These are phyloP conservation scores for Coregonus suidteri DNA, from an alignment of 2,797 vertebrate genomes.

Conservation along the genomic window DNA sequence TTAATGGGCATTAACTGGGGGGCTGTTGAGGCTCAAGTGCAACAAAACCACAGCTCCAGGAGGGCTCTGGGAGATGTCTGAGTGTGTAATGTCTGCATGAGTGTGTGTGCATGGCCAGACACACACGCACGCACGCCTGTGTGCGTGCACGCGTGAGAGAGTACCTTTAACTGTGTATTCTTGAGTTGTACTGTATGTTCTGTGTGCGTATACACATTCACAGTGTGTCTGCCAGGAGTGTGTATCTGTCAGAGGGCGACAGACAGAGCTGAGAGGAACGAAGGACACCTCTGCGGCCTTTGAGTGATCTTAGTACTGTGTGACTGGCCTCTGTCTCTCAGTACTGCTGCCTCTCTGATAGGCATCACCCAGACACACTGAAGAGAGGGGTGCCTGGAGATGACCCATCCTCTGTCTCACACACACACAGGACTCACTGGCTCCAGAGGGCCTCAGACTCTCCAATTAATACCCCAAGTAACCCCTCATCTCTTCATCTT, in stretches of 20 bases:
- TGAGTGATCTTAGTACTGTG: not conserved
- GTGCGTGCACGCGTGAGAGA: not conserved
- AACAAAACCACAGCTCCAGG: constrained; percentile 55
- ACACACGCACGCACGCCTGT: too few species aligned
- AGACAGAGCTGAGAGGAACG: constrained; percentile 2
- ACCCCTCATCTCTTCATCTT: constrained; percentile 72
- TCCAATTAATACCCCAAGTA: constrained; percentile 73
- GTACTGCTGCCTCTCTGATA: constrained; percentile 34
- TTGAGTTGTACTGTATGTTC: not conserved
- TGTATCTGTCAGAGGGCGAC: constrained; percentile 11
- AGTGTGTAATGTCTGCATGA: not conserved
- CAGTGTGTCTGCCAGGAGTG: constrained; percentile 10
- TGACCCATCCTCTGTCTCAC: constrained; percentile 38
- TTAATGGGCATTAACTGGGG: constrained; percentile 64
- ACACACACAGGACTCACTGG: constrained; percentile 57
- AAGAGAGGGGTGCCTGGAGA: constrained; percentile 53
- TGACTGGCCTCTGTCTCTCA: not conserved
- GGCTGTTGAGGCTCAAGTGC: constrained; percentile 57
- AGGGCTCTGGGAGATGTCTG: constrained; percentile 32
- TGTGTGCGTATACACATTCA: constrained; percentile 4
- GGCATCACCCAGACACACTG: constrained; percentile 42
- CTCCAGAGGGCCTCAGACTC: constrained; percentile 70
- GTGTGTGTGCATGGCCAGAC: too few species aligned
- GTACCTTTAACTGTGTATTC: not conserved
- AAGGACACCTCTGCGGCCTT: constrained; percentile 13